Conservation (phyloP, 2,113 vertebrate genomes). For the Microcebus griseorufus region DNA sequence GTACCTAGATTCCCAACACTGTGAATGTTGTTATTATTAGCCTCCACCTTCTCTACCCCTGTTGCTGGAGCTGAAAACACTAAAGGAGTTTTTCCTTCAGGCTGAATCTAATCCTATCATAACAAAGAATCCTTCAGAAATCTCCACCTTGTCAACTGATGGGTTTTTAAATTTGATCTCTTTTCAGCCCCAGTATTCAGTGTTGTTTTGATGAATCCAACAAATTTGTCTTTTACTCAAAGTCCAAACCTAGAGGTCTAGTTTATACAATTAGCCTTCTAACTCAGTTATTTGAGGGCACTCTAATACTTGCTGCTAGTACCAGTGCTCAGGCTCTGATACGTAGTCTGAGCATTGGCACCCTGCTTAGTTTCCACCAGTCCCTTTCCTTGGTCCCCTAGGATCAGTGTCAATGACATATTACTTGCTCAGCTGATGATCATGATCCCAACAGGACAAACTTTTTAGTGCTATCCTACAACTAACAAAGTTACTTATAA, state of each 20-base stretch:
- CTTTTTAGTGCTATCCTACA: not conserved
- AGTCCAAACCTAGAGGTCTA: not conserved
- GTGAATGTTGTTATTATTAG: not conserved
- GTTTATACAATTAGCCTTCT: not conserved
- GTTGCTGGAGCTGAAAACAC: not conserved
- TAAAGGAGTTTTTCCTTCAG: not conserved
- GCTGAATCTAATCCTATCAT: not conserved
- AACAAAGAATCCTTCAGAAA: not conserved
- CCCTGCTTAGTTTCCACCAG: not conserved
- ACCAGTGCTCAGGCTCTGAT: not conserved
- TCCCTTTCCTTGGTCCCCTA: not conserved
- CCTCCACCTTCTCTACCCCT: not conserved
- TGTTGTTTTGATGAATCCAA: not conserved
- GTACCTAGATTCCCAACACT: not conserved
- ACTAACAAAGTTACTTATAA: not conserved
- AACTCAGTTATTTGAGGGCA: not conserved
- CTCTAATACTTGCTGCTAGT: not conserved
- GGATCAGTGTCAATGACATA: not conserved
- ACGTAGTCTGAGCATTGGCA: not conserved
- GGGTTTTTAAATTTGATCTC: not conserved
- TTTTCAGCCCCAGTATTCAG: not conserved
- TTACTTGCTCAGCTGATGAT: not conserved
- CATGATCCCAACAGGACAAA: not conserved
- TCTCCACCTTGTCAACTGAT: not conserved
- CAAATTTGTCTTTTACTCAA: not conserved